Base-by-base conservation (phyloP, 92 coral and sea anemone genomes). In the Phenganax subtilis region DNA sequence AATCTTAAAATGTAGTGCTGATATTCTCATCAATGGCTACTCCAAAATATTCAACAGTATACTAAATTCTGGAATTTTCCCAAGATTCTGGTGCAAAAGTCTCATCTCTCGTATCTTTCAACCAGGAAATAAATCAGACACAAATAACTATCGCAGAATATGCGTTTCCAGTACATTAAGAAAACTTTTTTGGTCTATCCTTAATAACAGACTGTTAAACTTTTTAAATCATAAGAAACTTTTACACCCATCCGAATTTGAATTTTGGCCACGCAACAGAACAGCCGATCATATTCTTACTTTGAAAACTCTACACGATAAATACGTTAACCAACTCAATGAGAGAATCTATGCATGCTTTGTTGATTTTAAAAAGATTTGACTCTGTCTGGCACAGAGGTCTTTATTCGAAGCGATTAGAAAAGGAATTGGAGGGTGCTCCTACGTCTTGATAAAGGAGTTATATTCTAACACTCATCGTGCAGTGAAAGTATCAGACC, bases 381-480 rank as follows among this genome's bases (percentile, higher is more conserved):
- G 84, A 80, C 27, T 80, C 83, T 63, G 55, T 79, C 54, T 79
- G 72, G 83, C 75, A 80, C 27, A 60, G 51, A 29, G 84, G 84
- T 28, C 67, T 62, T 17, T 17, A 37, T 52, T 30, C 68, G 63
- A 70, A 20, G 25, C 25, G 25, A 20, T 20, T 20, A 20, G 25
- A 20, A 20, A 20, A 20, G 25, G 25, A 66, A 77, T 77, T 17
- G 72, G 82, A 15, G 82, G 82, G 9, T 57, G 68, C 9, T 29
- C 60, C 53, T 77, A 77, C 60, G 68, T 30, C 11, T 31, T 77
- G 60, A 59, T 77, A 57, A 77, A 77, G 63, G 60, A 77, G 53
- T 57, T 77, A 52, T 77, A 77, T 57, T 16, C 63, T 20, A 76
- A 76, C 17, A 72, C 86, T 29, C 55, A 44, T 72, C 82, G 89